phyloP scores from a whole-genome alignment of 2,113 vertebrate species.

The Anas platyrhynchos region DNA sequence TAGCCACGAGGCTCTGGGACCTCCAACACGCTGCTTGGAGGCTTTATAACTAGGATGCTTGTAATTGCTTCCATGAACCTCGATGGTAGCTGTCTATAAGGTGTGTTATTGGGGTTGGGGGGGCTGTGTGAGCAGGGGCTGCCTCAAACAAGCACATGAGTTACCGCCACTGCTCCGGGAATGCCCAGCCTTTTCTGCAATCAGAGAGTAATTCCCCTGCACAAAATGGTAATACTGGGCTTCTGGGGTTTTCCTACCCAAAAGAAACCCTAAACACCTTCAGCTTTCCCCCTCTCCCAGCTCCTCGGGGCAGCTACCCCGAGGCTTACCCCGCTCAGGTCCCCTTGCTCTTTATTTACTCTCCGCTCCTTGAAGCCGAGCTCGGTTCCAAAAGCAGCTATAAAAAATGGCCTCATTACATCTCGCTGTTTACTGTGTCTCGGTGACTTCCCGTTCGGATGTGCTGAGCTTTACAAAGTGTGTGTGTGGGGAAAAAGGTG shows the following conservation, averaged over 20 bases:
- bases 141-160: too few species aligned
- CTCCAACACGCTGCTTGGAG: not conserved
- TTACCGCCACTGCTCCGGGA: too few species aligned
- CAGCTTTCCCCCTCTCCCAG: not conserved
- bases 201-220: not conserved
- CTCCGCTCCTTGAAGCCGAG: not conserved
- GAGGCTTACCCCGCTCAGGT: not conserved
- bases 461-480: slow-evolving; percentile 18
- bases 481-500: not conserved
- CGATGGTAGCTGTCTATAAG: not conserved
- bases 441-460: slow-evolving; percentile 55
- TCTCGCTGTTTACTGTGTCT: slow-evolving; percentile 54
- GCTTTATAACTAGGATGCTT: not conserved
- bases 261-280: not conserved
- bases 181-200: too few species aligned
- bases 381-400: slow-evolving; percentile 1
- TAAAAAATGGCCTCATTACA: slow-evolving; percentile 9
- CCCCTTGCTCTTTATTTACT: slow-evolving; percentile 20
- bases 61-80: not conserved
- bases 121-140: not conserved
- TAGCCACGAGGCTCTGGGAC: not conserved
- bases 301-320: not conserved
- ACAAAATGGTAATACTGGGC: not conserved
- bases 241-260: not conserved
- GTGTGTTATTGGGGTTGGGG: not conserved